Percentiles rank a stretch among this genome's conserved stretches.
These are phyloP conservation scores for Dicentrarchus labrax DNA, from an alignment of 2,113 vertebrate species.

Conservation along the genomic window DNA sequence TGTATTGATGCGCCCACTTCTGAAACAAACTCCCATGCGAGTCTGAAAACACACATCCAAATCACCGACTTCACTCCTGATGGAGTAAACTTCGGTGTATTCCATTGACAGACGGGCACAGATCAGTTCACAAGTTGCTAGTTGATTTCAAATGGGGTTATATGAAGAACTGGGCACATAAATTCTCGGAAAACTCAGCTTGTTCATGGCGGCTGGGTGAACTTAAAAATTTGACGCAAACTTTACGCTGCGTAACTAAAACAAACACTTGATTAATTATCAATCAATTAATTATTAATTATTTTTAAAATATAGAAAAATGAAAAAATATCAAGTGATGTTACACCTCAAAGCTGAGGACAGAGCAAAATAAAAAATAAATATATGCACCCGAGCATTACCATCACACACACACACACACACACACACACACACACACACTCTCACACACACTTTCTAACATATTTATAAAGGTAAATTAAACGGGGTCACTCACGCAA, in stretches of 20 bases:
- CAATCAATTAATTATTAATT: background rate
- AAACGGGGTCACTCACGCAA: constrained; percentile 45
- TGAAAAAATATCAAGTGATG: constrained; percentile 13
- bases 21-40: constrained; percentile 69
- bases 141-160: background rate
- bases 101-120: constrained; percentile 46
- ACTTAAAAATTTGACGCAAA: background rate
- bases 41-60: constrained; percentile 45
- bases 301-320: background rate
- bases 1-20: constrained; percentile 72
- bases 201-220: background rate
- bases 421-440: constrained; percentile 14
- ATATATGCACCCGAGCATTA: constrained; percentile 16
- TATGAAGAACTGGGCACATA: background rate
- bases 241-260: background rate
- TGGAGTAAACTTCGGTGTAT: constrained; percentile 53
- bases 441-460: constrained; percentile 20
- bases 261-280: background rate
- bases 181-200: background rate
- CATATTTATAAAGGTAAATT: constrained; percentile 54
- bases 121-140: constrained; percentile 20
- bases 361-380: background rate
- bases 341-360: constrained; percentile 3
- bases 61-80: constrained; percentile 30
- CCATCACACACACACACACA: constrained; percentile 16